Base-by-base conservation (phyloP, 2,888 invertebrate species). In the Oscheius sp. region DNA sequence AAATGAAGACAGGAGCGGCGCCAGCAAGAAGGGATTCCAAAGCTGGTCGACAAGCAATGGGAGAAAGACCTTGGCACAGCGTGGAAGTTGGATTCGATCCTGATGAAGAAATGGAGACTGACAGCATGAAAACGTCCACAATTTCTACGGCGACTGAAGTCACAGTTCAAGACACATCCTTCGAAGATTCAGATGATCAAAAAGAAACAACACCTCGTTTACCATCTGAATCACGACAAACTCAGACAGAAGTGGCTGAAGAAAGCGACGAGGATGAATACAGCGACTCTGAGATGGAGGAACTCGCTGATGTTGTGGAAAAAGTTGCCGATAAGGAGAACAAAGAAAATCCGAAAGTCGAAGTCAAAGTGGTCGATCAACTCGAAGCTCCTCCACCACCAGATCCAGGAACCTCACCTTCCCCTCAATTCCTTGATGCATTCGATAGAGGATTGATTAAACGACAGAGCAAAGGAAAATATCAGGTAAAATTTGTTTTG, bases 381-480 rank as follows among this genome's bases (percentile, higher is more conserved):
- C 67, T 74, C n/a, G 77, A 75, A 65, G 65, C 77, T 23, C 63
- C 69, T 31, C 74, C 75, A 17, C 78, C 75, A 15, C 75, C 75
- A 4, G 74, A 75, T 55, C 75, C 77, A 31, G 72, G 75, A 12
- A 68, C 68, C 17, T 73, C 76, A 34, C 61, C 61, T 1, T 61
- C 61, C 12, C 78, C 78, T 15, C 78, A 83, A 55, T 82, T 79
- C 64, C 65, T 85, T 46, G 81, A 81, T 39, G 82, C 83, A 0
- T 80, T 85, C 67, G 85, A 85, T 69, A 61, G 85, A 6, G 84
- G 85, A 23, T 71, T 85, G 29, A 81, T 83, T 53, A 85, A 85
- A 65, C 69, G 85, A 17, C 83, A 84, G 69, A 82, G 82, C 69
- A 85, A 85, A 68, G 85, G 85, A 53, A 85, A 85, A 71, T 85